These are phyloP conservation scores for Psammodynastes pulverulentus DNA, from an alignment of 2,113 vertebrate genomes.

Conservation along the genomic window DNA sequence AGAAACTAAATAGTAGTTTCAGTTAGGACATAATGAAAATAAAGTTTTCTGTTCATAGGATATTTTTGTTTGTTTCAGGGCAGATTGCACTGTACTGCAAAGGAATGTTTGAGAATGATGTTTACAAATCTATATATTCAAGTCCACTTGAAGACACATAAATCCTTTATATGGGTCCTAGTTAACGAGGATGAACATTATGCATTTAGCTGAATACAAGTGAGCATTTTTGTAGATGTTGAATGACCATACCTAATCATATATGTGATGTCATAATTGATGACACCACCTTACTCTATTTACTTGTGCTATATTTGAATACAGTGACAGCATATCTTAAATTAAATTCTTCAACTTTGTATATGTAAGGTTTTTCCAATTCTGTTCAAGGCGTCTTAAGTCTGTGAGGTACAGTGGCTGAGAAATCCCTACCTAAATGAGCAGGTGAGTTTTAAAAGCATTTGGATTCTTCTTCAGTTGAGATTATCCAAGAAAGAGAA, in stretches of 20 bases:
- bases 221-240: background rate
- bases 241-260: background rate
- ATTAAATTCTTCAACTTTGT: background rate
- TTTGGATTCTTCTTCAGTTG: background rate
- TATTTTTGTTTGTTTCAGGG: background rate
- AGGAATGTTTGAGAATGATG: background rate
- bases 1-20: constrained; percentile 5
- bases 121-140: background rate
- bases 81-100: background rate
- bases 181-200: background rate
- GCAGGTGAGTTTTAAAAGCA: background rate
- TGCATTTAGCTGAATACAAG: background rate
- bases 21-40: background rate
- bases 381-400: background rate
- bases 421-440: background rate
- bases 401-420: background rate
- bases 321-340: background rate
- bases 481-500: background rate
- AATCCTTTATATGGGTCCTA: background rate
- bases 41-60: background rate
- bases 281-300: background rate
- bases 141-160: background rate
- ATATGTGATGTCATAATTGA: background rate
- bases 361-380: background rate
- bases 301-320: background rate